Evolutionary conservation across 1,140 invertebrate species (phyloP), one percentile per base, ranked within the genome.

Genomic region (Heterodera schachtii): DNA sequence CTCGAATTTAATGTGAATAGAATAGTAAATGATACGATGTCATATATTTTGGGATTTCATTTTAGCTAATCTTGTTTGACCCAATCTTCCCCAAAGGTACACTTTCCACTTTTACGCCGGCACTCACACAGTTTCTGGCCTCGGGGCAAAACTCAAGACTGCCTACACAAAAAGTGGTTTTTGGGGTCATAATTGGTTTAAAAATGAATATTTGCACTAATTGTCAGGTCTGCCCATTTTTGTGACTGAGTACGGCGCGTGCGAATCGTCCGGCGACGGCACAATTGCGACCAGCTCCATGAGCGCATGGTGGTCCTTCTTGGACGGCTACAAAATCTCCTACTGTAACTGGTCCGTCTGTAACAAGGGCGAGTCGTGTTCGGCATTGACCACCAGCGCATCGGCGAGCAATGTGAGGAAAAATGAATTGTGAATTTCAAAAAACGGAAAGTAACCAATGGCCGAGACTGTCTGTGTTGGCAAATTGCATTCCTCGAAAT

Each of bases 191-290:
- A 31, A 31, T 31, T 31, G 31, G 31, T 31, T 31, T 31, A 31
- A 31, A 31, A 31, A 31, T 31, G 31, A 31, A 31, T 31, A 31
- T 31, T 31, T 31, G 31, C 31, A 31, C 31, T 31, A 31, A 31
- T 31, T 31, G 31, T 44, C 21, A 49, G 78, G 67, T 47, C 70
- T 80, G 60, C 78, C 78, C 46, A n/a, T 81, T 13, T 81, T 81
- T 60, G 66, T 81, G 13, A 80, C 80, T 71, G 80, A 81, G 21
- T 81, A 81, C 52, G 80, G 80, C 47, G 75, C 80, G 4, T 64
- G 66, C 57, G 57, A 77, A 69, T 21, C 57, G 7, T 47, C 46
- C 46, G 80, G 75, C 21, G 66, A 41, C 41, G 80, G 80, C 44
- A 47, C 31, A n/a, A 46, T 79, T 7, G 75, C 57, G 52, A 44